phyloP scores from a whole-genome alignment of 2,888 invertebrate species.

The Cetonia aurata region DNA sequence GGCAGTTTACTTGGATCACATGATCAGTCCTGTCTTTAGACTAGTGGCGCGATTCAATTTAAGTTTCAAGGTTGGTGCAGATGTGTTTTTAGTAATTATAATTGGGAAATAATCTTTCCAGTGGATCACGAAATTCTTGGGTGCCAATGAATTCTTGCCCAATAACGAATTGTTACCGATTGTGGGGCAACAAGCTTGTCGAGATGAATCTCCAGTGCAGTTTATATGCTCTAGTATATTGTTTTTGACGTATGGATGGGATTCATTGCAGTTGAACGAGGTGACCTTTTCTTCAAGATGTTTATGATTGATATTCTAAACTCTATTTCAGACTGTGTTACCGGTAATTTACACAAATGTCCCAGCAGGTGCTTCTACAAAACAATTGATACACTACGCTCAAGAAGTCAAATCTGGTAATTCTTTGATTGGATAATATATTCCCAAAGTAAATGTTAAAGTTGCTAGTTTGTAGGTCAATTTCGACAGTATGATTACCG shows the following conservation, averaged over 20 bases:
- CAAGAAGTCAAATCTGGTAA: constrained; percentile 69
- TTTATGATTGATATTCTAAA: not conserved
- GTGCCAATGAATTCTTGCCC: constrained; percentile 38
- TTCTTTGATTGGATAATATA: constrained; percentile 56
- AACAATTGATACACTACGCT: constrained; percentile 79
- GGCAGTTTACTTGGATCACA: constrained; percentile 25
- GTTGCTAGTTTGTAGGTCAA: not conserved
- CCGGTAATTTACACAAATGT: constrained; percentile 60
- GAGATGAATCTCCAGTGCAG: constrained; percentile 69
- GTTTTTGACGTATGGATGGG: constrained; percentile 75
- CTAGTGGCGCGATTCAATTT: constrained; percentile 27
- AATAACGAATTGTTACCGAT: constrained; percentile 10
- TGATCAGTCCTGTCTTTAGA: constrained; percentile 34
- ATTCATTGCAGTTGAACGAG: constrained; percentile 69
- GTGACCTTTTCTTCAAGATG: constrained; percentile 60
- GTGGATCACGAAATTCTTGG: constrained; percentile 19
- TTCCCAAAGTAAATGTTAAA: not conserved
- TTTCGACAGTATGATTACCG: constrained; percentile 71
- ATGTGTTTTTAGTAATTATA: not conserved
- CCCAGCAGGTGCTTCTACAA: constrained; percentile 62
- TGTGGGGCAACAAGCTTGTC: constrained; percentile 68
- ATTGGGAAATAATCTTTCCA: not conserved
- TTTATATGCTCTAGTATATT: constrained; percentile 75
- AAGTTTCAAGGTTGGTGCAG: constrained; percentile 4
- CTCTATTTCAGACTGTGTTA: constrained; percentile 25